Conservation (phyloP, 2,113 vertebrate species). For the Furnarius figulus region DNA sequence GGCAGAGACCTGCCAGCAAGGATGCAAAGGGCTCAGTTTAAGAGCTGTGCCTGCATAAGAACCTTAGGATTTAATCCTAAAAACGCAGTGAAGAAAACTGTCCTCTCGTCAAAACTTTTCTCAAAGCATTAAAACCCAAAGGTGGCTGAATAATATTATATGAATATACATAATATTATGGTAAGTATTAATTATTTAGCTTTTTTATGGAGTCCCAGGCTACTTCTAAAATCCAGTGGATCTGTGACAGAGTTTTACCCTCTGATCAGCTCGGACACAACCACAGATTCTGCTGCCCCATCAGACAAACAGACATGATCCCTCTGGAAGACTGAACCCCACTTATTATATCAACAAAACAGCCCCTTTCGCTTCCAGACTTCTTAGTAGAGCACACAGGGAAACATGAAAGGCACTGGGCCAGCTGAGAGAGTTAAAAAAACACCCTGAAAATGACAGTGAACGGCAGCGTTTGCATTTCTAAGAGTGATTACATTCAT, state of each 20-base stretch:
- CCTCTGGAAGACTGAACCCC: not conserved
- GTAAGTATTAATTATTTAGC: not conserved
- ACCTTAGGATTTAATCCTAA: not conserved
- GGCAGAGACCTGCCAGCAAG: not conserved
- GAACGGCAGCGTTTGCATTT: not conserved
- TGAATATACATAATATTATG: not conserved
- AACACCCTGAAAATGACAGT: not conserved
- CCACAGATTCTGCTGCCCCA: not conserved
- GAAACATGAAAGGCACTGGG: not conserved
- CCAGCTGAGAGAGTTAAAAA: not conserved
- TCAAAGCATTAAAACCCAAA: not conserved
- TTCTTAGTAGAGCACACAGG: not conserved
- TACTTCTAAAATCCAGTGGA: not conserved
- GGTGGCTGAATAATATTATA: not conserved
- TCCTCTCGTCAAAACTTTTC: not conserved
- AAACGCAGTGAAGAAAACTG: not conserved
- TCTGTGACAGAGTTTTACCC: not conserved
- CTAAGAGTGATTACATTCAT: constrained; percentile 4
- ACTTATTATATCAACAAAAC: not conserved
- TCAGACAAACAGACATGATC: not conserved
- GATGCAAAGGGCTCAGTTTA: not conserved
- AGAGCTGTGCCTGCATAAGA: not conserved
- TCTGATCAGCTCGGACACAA: not conserved
- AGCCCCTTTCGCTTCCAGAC: not conserved
- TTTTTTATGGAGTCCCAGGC: not conserved